Evolutionary conservation across 2,888 invertebrate species (phyloP).

Genomic region (Ornithoptera alexandrae): DNA sequence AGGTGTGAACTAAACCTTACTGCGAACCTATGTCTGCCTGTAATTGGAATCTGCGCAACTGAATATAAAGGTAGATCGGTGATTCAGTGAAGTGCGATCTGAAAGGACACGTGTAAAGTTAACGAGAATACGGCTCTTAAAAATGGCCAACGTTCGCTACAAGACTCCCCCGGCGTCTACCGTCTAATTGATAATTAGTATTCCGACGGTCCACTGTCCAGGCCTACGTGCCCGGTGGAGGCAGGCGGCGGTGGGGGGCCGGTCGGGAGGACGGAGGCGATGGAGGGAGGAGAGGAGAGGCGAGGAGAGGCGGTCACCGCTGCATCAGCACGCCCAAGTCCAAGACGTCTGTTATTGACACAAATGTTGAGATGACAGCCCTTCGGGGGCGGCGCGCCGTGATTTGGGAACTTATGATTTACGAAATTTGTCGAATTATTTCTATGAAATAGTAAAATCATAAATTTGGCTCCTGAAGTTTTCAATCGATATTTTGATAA

Average conservation of each 20-base stretch:
- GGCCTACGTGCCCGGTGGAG: slow-evolving; percentile 59
- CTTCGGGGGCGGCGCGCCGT: slow-evolving; percentile 51
- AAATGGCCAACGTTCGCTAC: slow-evolving; percentile 36
- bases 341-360: slow-evolving; percentile 61
- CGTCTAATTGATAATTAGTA: slow-evolving; percentile 73
- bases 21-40: no score
- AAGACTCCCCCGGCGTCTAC: slow-evolving; percentile 38
- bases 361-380: slow-evolving; percentile 44
- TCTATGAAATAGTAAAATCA: background rate
- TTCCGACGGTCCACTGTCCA: slow-evolving; percentile 56
- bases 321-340: slow-evolving; percentile 50
- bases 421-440: background rate
- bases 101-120: slow-evolving; percentile 27
- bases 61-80: background rate
- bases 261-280: slow-evolving; percentile 29
- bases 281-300: slow-evolving; percentile 33
- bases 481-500: no score
- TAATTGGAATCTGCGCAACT: no score
- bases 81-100: slow-evolving; percentile 9
- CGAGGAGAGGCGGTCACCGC: slow-evolving; percentile 43
- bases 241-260: slow-evolving; percentile 31
- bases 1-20: no score
- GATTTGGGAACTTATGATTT: slow-evolving; percentile 38
- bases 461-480: background rate
- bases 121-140: slow-evolving; percentile 31